Percentiles rank a stretch among this genome's conserved stretches.
phyloP scores from a whole-genome alignment of 2,888 invertebrate genomes.

The Hipparchia sbordonii region DNA sequence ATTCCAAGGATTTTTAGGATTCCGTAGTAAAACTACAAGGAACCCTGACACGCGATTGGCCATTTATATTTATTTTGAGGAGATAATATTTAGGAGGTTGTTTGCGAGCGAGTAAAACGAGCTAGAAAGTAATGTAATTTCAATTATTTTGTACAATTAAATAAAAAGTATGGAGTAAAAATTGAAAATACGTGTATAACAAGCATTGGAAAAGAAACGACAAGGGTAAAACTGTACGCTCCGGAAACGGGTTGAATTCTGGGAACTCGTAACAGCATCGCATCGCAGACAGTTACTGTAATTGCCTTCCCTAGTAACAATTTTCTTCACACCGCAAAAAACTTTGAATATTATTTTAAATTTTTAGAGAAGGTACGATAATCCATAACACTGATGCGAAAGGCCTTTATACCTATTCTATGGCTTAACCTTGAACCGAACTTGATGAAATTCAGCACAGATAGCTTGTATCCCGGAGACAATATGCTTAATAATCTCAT shows the following conservation, averaged over 20 bases:
- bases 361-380: neutral
- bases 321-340: neutral
- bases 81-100: too few relatives aligned
- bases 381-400: too few relatives aligned
- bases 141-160: too few relatives aligned
- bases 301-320: neutral
- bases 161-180: too few relatives aligned
- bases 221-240: neutral
- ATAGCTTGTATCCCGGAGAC: too few relatives aligned
- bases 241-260: constrained; percentile 5
- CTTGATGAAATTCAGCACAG: too few relatives aligned
- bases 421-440: too few relatives aligned
- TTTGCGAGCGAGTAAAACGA: too few relatives aligned
- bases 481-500: too few relatives aligned
- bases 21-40: neutral
- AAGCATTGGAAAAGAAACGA: neutral
- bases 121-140: too few relatives aligned
- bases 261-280: neutral
- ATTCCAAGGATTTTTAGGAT: neutral
- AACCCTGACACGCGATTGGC: neutral
- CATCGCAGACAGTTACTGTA: neutral
- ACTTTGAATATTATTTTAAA: neutral
- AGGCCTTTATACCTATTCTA: neutral
- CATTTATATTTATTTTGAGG: too few relatives aligned
- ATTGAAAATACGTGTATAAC: too few relatives aligned